phyloP scores from a whole-genome alignment of 2,113 vertebrate species.

The Brienomyrus brachyistius region DNA sequence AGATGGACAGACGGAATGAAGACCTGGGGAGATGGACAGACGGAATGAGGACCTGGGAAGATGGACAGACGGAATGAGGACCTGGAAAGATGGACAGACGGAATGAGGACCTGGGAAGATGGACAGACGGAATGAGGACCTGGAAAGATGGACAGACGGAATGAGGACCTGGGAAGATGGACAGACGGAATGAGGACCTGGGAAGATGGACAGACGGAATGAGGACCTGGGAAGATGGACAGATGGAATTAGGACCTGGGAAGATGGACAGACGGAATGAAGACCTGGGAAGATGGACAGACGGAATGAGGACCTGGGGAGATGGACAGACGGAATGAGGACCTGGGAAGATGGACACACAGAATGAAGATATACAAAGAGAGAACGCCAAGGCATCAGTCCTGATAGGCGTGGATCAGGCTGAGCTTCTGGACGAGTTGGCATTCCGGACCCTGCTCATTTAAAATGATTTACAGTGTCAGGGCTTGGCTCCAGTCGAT shows the following conservation, averaged over 20 bases:
- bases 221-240: not conserved
- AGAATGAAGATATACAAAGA: not conserved
- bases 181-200: not conserved
- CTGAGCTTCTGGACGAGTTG: slow-evolving; percentile 20
- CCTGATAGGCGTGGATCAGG: slow-evolving; percentile 24
- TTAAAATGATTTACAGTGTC: slow-evolving; percentile 29
- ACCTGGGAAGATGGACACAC: not conserved
- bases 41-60: not conserved
- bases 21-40: not conserved
- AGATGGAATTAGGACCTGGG: not conserved
- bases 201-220: not conserved
- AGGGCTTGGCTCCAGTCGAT: slow-evolving; percentile 5
- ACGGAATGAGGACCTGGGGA: not conserved
- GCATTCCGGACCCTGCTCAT: slow-evolving; percentile 20
- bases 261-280: not conserved
- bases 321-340: too few species aligned
- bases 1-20: too few species aligned
- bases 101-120: too few species aligned
- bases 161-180: not conserved
- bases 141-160: not conserved
- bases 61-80: too few species aligned
- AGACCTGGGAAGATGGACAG: not conserved
- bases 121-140: too few species aligned
- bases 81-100: too few species aligned
- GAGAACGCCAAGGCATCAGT: slow-evolving; percentile 8